These are phyloP conservation scores for Sarcophaga rosellei DNA, from an alignment of 2,888 invertebrate genomes.

Conservation along the genomic window DNA sequence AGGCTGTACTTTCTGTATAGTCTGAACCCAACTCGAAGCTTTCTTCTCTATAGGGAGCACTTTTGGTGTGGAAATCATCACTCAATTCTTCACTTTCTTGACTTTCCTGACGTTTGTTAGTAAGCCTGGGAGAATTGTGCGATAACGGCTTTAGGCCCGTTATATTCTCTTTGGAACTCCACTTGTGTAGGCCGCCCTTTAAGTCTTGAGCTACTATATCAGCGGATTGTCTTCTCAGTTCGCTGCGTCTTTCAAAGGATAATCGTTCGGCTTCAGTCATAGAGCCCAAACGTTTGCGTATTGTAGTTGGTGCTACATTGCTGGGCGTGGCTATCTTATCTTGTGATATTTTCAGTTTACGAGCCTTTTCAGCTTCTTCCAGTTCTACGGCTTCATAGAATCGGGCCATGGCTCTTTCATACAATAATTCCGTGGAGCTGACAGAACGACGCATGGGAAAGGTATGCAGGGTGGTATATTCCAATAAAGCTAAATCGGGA, in stretches of 20 bases:
- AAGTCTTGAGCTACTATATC: conserved; percentile 79
- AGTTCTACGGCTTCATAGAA: conserved; percentile 90
- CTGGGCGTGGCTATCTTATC: conserved; percentile 70
- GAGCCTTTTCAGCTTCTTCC: conserved; percentile 85
- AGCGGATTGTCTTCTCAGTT: conserved; percentile 82
- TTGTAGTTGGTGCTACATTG: conserved; percentile 70
- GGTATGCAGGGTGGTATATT: conserved; percentile 82
- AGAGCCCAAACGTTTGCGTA: conserved; percentile 82
- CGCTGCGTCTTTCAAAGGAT: conserved; percentile 82
- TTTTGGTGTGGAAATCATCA: conserved; percentile 70
- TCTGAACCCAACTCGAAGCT: conserved; percentile 83
- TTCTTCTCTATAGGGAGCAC: conserved; percentile 71
- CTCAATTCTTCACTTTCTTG: conserved; percentile 74
- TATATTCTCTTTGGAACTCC: conserved; percentile 78
- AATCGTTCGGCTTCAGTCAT: conserved; percentile 82
- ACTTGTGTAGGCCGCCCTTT: conserved; percentile 72
- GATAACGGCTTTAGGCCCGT: conserved; percentile 69
- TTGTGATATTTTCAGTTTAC: conserved; percentile 75
- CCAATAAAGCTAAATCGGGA: conserved; percentile 88
- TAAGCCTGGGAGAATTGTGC: conserved; percentile 68
- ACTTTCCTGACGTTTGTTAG: conserved; percentile 69
- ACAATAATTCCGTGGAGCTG: conserved; percentile 91
- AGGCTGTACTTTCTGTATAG: conserved; percentile 85
- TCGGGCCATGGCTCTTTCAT: conserved; percentile 91
- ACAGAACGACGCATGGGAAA: conserved; percentile 86